Evolutionary conservation across 2,888 invertebrate species (phyloP), one percentile per base, ranked within the genome.

Genomic region (Miltochrista miniata): DNA sequence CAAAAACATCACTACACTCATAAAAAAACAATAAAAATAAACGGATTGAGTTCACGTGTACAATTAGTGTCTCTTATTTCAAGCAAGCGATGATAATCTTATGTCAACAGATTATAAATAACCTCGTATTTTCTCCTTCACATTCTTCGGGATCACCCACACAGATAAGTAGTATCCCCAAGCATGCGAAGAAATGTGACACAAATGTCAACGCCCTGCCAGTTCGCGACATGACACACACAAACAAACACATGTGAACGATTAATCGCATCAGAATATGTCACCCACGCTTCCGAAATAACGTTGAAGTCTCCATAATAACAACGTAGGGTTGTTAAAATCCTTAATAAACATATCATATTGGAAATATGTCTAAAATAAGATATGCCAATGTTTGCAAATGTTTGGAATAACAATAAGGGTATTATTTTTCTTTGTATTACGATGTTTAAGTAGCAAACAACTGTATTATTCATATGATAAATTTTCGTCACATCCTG

Each of bases 261-360:
- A 64, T 56, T 64, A 64, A 65, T 59, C 56, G 59, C 56, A 44
- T 49, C 48, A 48, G 33, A 18, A 35, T 51, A 41, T 59, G 62
- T 56, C 64, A 52, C 52, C 64, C 62, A 64, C 33, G 48, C 52
- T 41, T 64, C 59, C 49, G 49, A 64, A 62, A 56, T 54, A 62
- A 55, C 51, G 48, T 33, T 37, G 14, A 55, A 24, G 40, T 51
- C 51, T 59, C 54, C 48, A 45, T 62, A 65, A 59, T 54, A 64
- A 59, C 49, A 53, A 13, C 37, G 30, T 10, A 42, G 30, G 43
- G 37, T 49, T 54, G 59, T 61, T 44, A 52, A 33, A 29, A 56
- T 47, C 52, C 52, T 45, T 44, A 45, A 48, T 45, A 48, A 40
- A 33, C 34, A 38, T 38, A 33, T 42, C 34, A 47, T 38, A 38